Evolutionary conservation across 2,888 invertebrate genomes (phyloP), one percentile per base, ranked within the genome.

Genomic region (Rhagophthalmus giganteus): DNA sequence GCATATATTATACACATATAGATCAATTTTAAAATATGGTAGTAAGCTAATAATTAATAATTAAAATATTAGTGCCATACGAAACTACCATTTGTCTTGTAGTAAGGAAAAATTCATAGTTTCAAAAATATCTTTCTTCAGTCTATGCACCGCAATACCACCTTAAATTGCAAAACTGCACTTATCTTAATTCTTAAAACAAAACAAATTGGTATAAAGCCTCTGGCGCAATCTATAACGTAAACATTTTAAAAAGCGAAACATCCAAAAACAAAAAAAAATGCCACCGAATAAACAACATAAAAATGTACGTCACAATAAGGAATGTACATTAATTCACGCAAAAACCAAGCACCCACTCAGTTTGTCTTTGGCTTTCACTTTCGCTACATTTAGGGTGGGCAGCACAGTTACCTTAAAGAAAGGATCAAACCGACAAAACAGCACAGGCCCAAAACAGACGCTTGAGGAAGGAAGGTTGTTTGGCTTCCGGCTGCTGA

Each of bases 401-500:
- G 50, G 55, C 58, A 60, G 58, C 55, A 60, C 54, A 71, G 69
- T 72, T 71, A 72, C 69, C 71, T 71, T 49, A 63, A 56, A 57
- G 64, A 63, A 55, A 63, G 54, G 27, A 65, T 54, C 53, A 67
- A 57, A 6, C 54, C 54, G 30, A 65, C 59, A 31, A 69, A 59
- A 54, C 65, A 67, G 57, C 70, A 69, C 53, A 69, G 52, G 31
- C 67, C 59, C 34, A 71, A 58, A 49, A 71, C 58, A 20, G 67
- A 65, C 16, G 63, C 61, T 48, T 65, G 66, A 35, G 66, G 66
- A 41, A 67, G 62, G 41, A 66, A 63, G 27, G 67, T 64, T 42
- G 66, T 65, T 45, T 64, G 67, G 54, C 77, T 67, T 45, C 72
- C 71, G 34, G 71, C 69, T 44, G 74, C 73, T 71, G 70, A 8